phyloP scores from a whole-genome alignment of 1,140 invertebrate species.

The Drosophila pseudoobscura region DNA sequence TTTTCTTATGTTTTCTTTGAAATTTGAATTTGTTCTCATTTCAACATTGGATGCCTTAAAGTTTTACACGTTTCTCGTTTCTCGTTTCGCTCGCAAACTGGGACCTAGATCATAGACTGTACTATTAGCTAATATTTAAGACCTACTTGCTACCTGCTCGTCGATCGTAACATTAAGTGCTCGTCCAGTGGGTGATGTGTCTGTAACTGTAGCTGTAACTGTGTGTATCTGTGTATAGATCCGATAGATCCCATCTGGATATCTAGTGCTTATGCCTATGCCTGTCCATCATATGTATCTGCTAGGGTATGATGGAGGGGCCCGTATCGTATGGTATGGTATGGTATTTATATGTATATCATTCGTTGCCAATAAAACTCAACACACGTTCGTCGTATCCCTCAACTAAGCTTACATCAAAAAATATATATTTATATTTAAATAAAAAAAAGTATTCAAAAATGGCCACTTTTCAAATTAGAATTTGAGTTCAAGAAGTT shows the following conservation, averaged over 20 bases:
- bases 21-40: conserved; percentile 45
- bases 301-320: too few species aligned
- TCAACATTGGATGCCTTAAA: conserved; percentile 63
- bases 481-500: conserved; percentile 24
- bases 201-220: conserved; percentile 30
- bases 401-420: conserved; percentile 63
- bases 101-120: conserved; percentile 62
- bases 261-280: conserved; percentile 49
- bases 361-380: conserved; percentile 79
- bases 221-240: conserved; percentile 51
- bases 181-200: conserved; percentile 41
- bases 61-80: conserved; percentile 28
- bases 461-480: conserved; percentile 59
- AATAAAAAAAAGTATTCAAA: conserved; percentile 57
- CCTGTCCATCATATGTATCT: too few species aligned
- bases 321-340: conserved; percentile 4
- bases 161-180: conserved; percentile 79
- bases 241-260: conserved; percentile 10
- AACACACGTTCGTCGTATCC: conserved; percentile 65
- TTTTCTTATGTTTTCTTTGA: conserved; percentile 26
- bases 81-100: conserved; percentile 55
- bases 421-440: conserved; percentile 40
- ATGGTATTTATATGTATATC: conserved; percentile 43
- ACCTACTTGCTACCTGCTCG: conserved; percentile 50
- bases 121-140: conserved; percentile 59